Percentiles rank a stretch among this genome's conserved stretches.
Evolutionary conservation across 2,113 vertebrate genomes (phyloP).

Genomic region (Elanus axillaris): DNA sequence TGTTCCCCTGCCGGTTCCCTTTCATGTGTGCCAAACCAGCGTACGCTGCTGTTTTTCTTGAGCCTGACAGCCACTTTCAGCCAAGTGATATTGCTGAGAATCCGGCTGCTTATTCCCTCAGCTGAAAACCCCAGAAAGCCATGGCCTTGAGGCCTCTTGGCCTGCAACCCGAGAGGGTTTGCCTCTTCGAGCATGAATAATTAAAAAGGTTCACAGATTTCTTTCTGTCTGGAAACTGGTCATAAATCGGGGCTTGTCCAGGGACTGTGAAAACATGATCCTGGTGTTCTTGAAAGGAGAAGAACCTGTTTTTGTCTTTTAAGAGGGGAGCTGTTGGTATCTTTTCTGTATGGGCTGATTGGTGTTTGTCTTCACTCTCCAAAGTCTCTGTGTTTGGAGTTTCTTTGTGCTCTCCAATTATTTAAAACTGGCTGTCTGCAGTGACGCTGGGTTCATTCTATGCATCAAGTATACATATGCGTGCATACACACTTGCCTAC

Average conservation of each 20-base stretch:
- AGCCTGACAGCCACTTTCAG: neutral
- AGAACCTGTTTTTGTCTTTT: slow-evolving; percentile 4
- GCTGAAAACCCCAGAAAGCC: neutral
- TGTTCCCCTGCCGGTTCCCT: neutral
- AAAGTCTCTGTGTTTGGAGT: fast-evolving
- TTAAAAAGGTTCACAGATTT: slow-evolving; percentile 43
- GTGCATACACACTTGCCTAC: neutral
- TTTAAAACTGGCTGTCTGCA: neutral
- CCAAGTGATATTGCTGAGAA: neutral
- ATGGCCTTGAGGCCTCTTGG: neutral
- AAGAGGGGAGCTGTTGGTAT: neutral
- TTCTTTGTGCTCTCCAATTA: neutral
- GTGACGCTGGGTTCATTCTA: fast-evolving
- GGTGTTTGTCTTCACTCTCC: neutral
- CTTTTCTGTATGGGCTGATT: neutral
- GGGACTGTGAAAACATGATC: slow-evolving; percentile 24
- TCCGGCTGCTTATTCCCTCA: neutral
- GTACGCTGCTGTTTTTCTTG: neutral
- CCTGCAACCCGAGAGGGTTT: slow-evolving; percentile 33
- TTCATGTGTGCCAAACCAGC: neutral
- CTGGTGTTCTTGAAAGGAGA: neutral
- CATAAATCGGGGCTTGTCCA: neutral
- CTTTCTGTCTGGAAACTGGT: slow-evolving; percentile 30
- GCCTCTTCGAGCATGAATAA: slow-evolving; percentile 33
- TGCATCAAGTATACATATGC: neutral